Conservation (phyloP, 1,140 invertebrate species). For the Scylla paramamosain region DNA sequence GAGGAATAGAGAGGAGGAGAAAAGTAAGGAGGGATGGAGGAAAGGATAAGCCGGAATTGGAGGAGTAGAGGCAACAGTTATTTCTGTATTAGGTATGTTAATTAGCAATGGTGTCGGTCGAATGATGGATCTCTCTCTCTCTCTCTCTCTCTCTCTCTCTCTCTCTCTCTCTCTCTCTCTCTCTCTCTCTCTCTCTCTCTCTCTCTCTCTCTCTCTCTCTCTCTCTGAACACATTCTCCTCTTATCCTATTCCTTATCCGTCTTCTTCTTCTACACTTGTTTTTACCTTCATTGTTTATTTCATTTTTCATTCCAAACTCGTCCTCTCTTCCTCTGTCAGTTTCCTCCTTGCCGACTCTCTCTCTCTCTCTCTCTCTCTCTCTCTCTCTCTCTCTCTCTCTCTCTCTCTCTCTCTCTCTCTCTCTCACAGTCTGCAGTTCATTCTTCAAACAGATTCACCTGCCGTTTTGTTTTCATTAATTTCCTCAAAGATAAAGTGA, state of each 20-base stretch:
- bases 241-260: not conserved
- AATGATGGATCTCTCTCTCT: slow-evolving; percentile 31
- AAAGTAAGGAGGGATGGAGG: not conserved
- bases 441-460: too few relatives aligned
- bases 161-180: slow-evolving; percentile 15
- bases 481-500: too few relatives aligned
- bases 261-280: too few relatives aligned
- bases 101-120: not conserved
- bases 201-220: too few relatives aligned
- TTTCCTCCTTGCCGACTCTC: not conserved
- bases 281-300: too few relatives aligned
- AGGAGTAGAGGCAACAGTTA: not conserved
- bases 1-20: not conserved
- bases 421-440: not conserved
- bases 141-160: slow-evolving; percentile 33
- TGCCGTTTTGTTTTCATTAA: too few relatives aligned
- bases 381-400: not conserved
- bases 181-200: not conserved
- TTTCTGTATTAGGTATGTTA: not conserved
- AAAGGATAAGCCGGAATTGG: not conserved
- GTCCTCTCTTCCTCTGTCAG: not conserved
- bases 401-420: not conserved
- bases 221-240: not conserved
- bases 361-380: not conserved
- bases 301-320: not conserved